Conservation (phyloP, 2,113 vertebrate genomes). For the Piaya cayana region DNA sequence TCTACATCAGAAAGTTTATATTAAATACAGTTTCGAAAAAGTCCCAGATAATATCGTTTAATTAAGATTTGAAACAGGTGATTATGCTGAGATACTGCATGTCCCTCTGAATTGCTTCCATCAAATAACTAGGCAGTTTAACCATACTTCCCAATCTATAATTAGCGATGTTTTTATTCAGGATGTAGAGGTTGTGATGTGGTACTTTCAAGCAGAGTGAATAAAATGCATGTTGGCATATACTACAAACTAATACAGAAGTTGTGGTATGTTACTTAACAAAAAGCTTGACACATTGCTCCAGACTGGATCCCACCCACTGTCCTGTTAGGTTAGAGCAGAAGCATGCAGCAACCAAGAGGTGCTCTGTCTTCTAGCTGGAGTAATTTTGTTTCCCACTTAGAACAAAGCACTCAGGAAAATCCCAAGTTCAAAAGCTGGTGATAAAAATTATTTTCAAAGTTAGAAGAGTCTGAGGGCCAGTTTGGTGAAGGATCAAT, state of each 20-base stretch:
- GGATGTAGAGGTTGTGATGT: background rate
- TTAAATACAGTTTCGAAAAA: background rate
- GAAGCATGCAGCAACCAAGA: background rate
- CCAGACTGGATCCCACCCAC: background rate
- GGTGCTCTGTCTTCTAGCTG: background rate
- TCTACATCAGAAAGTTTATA: background rate
- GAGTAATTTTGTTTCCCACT: background rate
- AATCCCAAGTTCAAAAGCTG: background rate
- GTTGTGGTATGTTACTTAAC: background rate
- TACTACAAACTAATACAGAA: background rate
- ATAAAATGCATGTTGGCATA: background rate
- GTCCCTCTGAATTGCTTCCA: background rate
- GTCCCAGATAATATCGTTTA: background rate
- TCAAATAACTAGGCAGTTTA: conserved; percentile 6
- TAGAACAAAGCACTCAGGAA: background rate
- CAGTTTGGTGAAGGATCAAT: background rate
- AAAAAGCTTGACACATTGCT: background rate
- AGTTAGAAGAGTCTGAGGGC: background rate
- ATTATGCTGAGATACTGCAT: background rate
- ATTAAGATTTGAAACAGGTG: conserved; percentile 31
- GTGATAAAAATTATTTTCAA: background rate
- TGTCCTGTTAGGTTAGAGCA: background rate
- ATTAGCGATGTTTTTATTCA: conserved; percentile 5
- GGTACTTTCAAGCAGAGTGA: background rate
- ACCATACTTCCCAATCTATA: background rate